These are phyloP conservation scores for Prionace glauca DNA, from an alignment of 2,797 vertebrate species.

Conservation along the genomic window DNA sequence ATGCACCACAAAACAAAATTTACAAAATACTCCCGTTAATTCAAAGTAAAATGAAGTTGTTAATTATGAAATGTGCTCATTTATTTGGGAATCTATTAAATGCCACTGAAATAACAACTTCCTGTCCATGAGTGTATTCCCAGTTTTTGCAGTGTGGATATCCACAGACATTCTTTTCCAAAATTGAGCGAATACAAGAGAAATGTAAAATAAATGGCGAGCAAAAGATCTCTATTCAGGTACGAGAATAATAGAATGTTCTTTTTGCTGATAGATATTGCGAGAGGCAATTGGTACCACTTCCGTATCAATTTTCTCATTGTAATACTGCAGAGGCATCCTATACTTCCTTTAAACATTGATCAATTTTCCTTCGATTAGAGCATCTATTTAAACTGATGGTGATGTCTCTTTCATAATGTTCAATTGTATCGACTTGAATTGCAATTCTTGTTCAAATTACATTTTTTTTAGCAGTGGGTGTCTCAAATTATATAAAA, in stretches of 20 bases:
- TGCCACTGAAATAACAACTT: neutral
- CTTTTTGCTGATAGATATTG: neutral
- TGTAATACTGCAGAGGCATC: neutral
- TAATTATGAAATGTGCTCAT: neutral
- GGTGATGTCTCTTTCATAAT: neutral
- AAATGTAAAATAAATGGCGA: neutral
- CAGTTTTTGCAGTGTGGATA: neutral
- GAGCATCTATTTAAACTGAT: neutral
- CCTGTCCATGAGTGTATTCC: neutral
- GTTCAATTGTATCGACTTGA: neutral
- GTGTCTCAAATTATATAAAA: neutral
- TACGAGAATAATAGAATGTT: neutral
- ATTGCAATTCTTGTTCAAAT: slow-evolving; percentile 13
- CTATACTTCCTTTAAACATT: neutral
- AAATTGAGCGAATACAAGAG: neutral
- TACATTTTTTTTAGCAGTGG: neutral
- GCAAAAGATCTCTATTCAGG: neutral
- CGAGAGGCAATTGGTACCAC: neutral
- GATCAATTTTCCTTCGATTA: neutral
- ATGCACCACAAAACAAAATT: neutral
- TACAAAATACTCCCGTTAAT: neutral
- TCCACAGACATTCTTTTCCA: neutral
- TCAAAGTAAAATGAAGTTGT: neutral
- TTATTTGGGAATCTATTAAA: neutral
- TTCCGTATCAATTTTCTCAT: neutral